Evolutionary conservation across 2,888 invertebrate genomes (phyloP).

Genomic region (Drosophila kuntzei): DNA sequence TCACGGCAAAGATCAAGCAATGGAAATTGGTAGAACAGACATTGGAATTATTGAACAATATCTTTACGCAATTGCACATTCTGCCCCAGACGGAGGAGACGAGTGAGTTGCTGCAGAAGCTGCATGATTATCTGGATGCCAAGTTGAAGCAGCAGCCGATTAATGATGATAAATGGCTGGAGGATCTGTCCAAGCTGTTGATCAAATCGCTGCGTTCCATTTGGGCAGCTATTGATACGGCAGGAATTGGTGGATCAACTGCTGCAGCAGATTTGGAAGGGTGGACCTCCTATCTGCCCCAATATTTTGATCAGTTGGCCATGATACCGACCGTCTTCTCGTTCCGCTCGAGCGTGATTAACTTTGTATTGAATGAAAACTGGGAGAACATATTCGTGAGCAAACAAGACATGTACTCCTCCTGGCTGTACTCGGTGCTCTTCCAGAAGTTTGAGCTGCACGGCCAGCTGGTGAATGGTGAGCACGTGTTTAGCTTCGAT

Average conservation of each 20-base stretch:
- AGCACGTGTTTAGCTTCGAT: conserved; percentile 96
- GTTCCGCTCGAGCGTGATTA: conserved; percentile 88
- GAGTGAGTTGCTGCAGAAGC: conserved; percentile 87
- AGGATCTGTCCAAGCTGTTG: conserved; percentile 88
- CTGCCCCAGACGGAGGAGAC: conserved; percentile 89
- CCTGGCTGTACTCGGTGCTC: conserved; percentile 84
- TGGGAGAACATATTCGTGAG: conserved; percentile 86
- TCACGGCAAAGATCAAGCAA: conserved; percentile 77
- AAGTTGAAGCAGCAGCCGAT: conserved; percentile 87
- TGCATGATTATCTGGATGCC: conserved; percentile 89
- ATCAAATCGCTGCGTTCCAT: conserved; percentile 87
- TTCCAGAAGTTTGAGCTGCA: conserved; percentile 89
- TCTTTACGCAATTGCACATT: conserved; percentile 87
- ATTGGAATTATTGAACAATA: conserved; percentile 87
- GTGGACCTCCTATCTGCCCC: conserved; percentile 72
- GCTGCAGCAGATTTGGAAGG: conserved; percentile 42
- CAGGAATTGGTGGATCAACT: conserved; percentile 22
- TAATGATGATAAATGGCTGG: conserved; percentile 88
- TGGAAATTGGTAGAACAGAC: conserved; percentile 88
- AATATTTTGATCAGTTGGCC: conserved; percentile 84
- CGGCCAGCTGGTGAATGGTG: conserved; percentile 91
- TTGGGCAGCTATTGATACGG: conserved; percentile 48
- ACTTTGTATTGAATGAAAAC: conserved; percentile 88
- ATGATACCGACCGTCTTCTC: conserved; percentile 87
- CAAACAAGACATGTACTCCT: conserved; percentile 37